Evolutionary conservation across 2,113 vertebrate species (phyloP), one percentile per base, ranked within the genome.

Genomic region (Synodontis membranacea): DNA sequence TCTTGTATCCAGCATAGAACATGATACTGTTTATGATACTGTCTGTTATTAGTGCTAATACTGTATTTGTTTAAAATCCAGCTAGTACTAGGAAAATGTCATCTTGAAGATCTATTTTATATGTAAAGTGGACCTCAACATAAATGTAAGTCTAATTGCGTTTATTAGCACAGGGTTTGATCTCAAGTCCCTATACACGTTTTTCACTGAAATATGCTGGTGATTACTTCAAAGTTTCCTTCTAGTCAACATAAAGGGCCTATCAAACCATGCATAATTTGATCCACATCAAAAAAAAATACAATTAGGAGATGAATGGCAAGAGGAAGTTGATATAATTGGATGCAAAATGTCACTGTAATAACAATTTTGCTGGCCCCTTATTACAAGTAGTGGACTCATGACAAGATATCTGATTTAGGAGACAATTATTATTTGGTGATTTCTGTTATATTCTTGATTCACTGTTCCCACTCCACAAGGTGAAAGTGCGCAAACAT

Each of bases 261-360:
- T 72, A 23, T 58, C 70, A 88, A 90, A 94, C 88, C 91, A 86
- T 89, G 72, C 87, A 76, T 62, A 80, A 93, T 92, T 79, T 42
- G 91, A 93, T 87, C 90, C 91, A 86, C 87, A 94, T 92, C 88
- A 79, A 37, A 72, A 79, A 37, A 72, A 92, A 93, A 89, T 88
- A 93, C 93, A 92, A 94, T 94, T 94, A 94, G 90, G 84, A 91
- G 91, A 94, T 93, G 92, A 92, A 89, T 89, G 84, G 90, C 84
- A 56, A 92, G 89, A 90, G 87, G 94, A 94, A 84, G 83, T 68
- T 87, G 89, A 90, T 88, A 88, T 84, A 91, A 93, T 92, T 89
- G 82, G 93, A 94, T 91, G 83, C 88, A 91, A 91, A 93, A 89
- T 84, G 92, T 68, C 91, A 89, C 66, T 86, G 88, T 84, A 92